Percentiles rank a stretch among this genome's conserved stretches.
phyloP scores from a whole-genome alignment of 2,797 vertebrate species.

The Loris lydekkerianus region DNA sequence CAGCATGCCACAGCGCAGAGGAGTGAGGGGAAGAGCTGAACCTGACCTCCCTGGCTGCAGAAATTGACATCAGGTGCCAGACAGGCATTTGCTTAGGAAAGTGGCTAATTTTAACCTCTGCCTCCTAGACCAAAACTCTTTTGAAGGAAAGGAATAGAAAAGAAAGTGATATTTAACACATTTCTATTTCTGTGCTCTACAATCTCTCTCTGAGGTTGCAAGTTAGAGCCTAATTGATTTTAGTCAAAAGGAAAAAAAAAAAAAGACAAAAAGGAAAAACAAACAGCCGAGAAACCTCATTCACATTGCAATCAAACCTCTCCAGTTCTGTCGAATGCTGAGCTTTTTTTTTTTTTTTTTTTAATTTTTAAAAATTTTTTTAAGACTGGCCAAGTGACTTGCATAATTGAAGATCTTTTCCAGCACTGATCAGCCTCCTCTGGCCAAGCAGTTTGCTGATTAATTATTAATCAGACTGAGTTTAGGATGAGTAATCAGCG shows the following conservation, averaged over 20 bases:
- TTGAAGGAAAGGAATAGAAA: constrained; percentile 62
- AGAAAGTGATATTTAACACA: constrained; percentile 78
- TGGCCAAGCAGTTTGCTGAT: constrained; percentile 82
- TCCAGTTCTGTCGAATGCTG: constrained; percentile 68
- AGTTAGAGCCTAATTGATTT: constrained; percentile 81
- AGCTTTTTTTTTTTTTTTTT: background rate
- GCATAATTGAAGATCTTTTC: constrained; percentile 80
- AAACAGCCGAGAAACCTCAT: constrained; percentile 61
- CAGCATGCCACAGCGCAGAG: background rate
- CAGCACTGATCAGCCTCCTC: constrained; percentile 73
- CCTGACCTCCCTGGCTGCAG: background rate
- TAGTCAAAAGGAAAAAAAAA: constrained; percentile 53
- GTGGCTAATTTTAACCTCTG: constrained; percentile 83
- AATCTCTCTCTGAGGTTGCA: constrained; percentile 51
- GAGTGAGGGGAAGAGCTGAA: background rate
- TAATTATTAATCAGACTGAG: constrained; percentile 86
- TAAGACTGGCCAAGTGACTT: constrained; percentile 78
- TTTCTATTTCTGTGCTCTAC: constrained; percentile 73
- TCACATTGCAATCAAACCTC: constrained; percentile 64
- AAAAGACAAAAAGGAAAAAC: constrained; percentile 65
- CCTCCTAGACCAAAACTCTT: constrained; percentile 64
- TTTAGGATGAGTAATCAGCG: constrained; percentile 84
- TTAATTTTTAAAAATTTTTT: background rate
- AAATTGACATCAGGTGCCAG: constrained; percentile 66
- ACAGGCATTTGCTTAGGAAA: constrained; percentile 75